A percentile compares a stretch with the other conserved stretches of the same genome.
Evolutionary conservation across 2,113 vertebrate species (phyloP).

Genomic region (Pteronura brasiliensis): DNA sequence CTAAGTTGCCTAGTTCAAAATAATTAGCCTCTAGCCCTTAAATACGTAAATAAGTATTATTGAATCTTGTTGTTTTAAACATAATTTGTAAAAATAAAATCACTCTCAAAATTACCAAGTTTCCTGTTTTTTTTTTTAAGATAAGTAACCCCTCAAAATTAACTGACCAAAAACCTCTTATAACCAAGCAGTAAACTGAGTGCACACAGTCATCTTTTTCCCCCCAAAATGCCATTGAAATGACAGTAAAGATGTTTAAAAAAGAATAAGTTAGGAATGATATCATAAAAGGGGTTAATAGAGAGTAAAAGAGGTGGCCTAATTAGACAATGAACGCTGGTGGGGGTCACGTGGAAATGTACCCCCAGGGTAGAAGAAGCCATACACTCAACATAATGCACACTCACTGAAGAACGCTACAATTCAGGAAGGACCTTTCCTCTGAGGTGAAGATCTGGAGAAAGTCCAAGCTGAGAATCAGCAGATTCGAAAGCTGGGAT

Average conservation of each 20-base stretch:
- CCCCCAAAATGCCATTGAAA: not conserved
- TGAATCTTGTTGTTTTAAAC: not conserved
- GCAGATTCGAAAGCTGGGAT: not conserved
- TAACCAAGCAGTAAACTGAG: not conserved
- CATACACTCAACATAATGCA: not conserved
- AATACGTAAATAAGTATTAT: not conserved
- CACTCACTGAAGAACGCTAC: not conserved
- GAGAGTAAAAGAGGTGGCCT: no score
- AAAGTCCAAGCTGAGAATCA: not conserved
- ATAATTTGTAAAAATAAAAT: slow-evolving; percentile 4
- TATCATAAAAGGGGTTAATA: not conserved
- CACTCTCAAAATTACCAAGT: not conserved
- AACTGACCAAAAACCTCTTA: not conserved
- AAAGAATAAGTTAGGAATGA: not conserved
- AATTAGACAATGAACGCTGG: not conserved
- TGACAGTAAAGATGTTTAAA: not conserved
- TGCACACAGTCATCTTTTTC: not conserved
- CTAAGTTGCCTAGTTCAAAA: not conserved
- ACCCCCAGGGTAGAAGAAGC: not conserved
- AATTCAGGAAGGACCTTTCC: not conserved
- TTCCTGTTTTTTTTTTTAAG: not conserved
- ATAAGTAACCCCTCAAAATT: not conserved
- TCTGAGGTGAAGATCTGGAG: not conserved
- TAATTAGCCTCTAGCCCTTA: not conserved
- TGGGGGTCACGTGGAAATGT: not conserved